Conservation (phyloP, 2,113 vertebrate genomes). For the Tretioscincus oriximinensis region DNA sequence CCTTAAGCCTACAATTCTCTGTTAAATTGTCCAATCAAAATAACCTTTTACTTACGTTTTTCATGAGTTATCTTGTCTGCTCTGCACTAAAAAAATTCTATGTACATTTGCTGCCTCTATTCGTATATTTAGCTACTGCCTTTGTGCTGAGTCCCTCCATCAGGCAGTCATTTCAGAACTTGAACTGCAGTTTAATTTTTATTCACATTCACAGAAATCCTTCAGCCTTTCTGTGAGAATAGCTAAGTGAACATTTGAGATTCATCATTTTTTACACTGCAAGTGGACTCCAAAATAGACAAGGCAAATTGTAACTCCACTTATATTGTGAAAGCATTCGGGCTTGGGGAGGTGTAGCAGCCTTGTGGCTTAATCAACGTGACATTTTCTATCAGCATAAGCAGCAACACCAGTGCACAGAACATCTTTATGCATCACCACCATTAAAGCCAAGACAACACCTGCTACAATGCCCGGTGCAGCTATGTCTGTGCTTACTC, state of each 20-base stretch:
- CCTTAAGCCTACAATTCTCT: not conserved
- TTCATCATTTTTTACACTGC: slow-evolving; percentile 45
- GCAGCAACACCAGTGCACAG: too few relatives aligned
- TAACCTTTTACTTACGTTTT: not conserved
- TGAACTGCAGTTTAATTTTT: slow-evolving; percentile 23
- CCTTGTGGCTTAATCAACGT: too few relatives aligned
- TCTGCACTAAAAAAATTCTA: slow-evolving; percentile 11
- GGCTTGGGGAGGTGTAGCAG: too few relatives aligned
- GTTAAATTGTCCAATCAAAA: slow-evolving; percentile 1
- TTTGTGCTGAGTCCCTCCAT: slow-evolving; percentile 51
- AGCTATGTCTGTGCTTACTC: too few relatives aligned
- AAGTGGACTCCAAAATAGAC: slow-evolving; percentile 1
- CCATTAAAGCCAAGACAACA: too few relatives aligned
- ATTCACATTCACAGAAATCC: slow-evolving; percentile 27
- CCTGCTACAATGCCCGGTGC: too few relatives aligned
- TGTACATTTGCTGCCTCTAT: slow-evolving; percentile 40
- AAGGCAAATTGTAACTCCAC: too few relatives aligned
- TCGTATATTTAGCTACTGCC: slow-evolving; percentile 45
- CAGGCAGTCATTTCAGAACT: slow-evolving; percentile 29
- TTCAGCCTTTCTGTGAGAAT: slow-evolving; percentile 45
- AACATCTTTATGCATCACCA: too few relatives aligned
- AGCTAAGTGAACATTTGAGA: slow-evolving; percentile 51
- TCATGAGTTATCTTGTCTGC: slow-evolving; percentile 30
- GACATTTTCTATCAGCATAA: too few relatives aligned
- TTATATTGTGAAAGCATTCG: too few relatives aligned